Percentiles rank a stretch among this genome's conserved stretches.
phyloP scores from a whole-genome alignment of 2,888 invertebrate species.

The Phaonia tiefii region DNA sequence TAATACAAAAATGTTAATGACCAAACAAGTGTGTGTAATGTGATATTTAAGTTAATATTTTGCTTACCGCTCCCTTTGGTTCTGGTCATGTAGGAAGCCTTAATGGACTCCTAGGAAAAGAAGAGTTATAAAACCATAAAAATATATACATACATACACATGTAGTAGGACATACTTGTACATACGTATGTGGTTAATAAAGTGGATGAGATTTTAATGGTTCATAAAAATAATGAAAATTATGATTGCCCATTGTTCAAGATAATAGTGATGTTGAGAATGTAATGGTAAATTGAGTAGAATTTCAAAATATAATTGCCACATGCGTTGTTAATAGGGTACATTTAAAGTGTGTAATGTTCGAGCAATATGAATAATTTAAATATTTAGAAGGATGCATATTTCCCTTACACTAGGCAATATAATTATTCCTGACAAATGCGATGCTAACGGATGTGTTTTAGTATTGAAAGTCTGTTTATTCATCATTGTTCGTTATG shows the following conservation, averaged over 20 bases:
- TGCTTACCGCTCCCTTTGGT: slow-evolving; percentile 41
- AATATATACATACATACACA: not conserved
- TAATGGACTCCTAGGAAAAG: slow-evolving; percentile 40
- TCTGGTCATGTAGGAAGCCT: slow-evolving; percentile 28
- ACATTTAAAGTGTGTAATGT: not conserved
- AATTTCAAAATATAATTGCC: not conserved
- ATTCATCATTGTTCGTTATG: no score
- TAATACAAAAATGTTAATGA: slow-evolving; percentile 57
- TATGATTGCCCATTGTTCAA: slow-evolving; percentile 31
- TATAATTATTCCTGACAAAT: no score
- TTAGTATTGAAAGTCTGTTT: no score
- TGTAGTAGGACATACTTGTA: not conserved
- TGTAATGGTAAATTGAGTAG: not conserved
- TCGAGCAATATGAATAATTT: no score
- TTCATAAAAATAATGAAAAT: slow-evolving; percentile 46
- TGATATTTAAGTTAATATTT: slow-evolving; percentile 63
- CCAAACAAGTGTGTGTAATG: slow-evolving; percentile 63
- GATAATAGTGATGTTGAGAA: slow-evolving; percentile 7
- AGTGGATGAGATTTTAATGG: slow-evolving; percentile 58
- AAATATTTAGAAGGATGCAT: no score
- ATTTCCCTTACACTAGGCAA: no score
- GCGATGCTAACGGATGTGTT: no score
- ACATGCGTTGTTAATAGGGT: not conserved
- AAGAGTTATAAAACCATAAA: slow-evolving; percentile 48
- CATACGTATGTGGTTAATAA: slow-evolving; percentile 43